Percentiles rank a stretch among this genome's conserved stretches.
Evolutionary conservation across 2,113 vertebrate species (phyloP).

Genomic region (Oncorhynchus mykiss): DNA sequence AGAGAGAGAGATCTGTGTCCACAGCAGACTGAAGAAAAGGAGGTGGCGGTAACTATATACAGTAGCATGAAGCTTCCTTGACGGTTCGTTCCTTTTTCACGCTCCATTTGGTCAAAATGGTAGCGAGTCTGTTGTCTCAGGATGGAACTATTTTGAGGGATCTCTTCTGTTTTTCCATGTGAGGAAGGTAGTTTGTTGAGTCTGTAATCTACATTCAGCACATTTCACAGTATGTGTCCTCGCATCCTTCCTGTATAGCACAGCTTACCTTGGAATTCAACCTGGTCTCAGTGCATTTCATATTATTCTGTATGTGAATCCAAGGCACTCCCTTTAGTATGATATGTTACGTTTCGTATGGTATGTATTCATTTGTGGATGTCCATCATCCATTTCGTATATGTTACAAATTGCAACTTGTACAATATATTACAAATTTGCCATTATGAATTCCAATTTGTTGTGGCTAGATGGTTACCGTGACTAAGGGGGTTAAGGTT

Average conservation of each 20-base stretch:
- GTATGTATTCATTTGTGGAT: no score
- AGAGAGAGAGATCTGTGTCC: neutral
- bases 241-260: constrained; percentile 25
- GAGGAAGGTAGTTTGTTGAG: constrained; percentile 25
- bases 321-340: no score
- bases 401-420: no score
- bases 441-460: no score
- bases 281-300: no score
- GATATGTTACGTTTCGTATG: no score
- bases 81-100: constrained; percentile 42
- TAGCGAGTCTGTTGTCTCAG: constrained; percentile 40
- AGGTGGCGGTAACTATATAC: constrained; percentile 1
- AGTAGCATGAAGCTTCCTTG: constrained; percentile 19
- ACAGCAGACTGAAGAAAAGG: constrained; percentile 23
- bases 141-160: constrained; percentile 48
- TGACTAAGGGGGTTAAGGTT: no score
- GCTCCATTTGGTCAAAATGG: constrained; percentile 40
- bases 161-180: constrained; percentile 38
- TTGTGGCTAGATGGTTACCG: no score
- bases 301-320: no score
- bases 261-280: constrained; percentile 11
- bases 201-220: constrained; percentile 35
- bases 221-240: constrained; percentile 20
- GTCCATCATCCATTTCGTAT: no score
- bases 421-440: no score